A percentile compares a stretch with the other conserved stretches of the same genome.
phyloP scores from a whole-genome alignment of 2,888 invertebrate genomes.

The Hoplodrina blanda region DNA sequence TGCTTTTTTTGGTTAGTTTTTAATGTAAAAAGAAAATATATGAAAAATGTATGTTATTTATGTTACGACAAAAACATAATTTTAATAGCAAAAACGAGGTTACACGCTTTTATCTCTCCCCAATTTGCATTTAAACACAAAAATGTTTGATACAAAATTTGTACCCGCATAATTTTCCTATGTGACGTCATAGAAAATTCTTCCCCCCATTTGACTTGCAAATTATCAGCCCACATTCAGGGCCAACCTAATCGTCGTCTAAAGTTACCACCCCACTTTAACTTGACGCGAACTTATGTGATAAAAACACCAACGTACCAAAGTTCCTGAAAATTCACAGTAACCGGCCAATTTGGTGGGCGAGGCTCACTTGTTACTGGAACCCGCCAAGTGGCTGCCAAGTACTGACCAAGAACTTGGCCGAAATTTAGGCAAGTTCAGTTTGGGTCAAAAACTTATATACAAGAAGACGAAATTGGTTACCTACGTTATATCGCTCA shows the following conservation, averaged over 20 bases:
- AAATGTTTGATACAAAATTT: slow-evolving; percentile 58
- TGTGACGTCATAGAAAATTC: slow-evolving; percentile 54
- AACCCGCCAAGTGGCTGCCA: slow-evolving; percentile 43
- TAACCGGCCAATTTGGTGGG: slow-evolving; percentile 59
- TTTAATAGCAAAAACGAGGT: slow-evolving; percentile 38
- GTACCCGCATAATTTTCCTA: slow-evolving; percentile 57
- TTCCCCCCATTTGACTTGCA: slow-evolving; percentile 60
- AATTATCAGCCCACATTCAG: slow-evolving; percentile 51
- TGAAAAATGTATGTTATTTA: background rate
- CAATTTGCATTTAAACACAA: slow-evolving; percentile 59
- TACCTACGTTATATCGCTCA: slow-evolving; percentile 53
- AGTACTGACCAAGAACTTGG: slow-evolving; percentile 60
- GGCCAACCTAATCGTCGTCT: slow-evolving; percentile 53
- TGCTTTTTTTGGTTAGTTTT: too few species aligned
- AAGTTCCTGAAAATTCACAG: slow-evolving; percentile 60
- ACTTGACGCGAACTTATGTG: slow-evolving; percentile 59
- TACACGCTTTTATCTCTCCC: slow-evolving; percentile 31
- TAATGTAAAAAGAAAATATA: too few species aligned
- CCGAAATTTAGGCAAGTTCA: slow-evolving; percentile 48
- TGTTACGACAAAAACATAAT: slow-evolving; percentile 11
- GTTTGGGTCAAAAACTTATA: slow-evolving; percentile 59
- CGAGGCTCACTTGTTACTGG: slow-evolving; percentile 52
- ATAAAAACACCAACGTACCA: slow-evolving; percentile 58
- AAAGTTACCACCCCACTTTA: slow-evolving; percentile 59
- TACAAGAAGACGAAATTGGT: slow-evolving; percentile 59